Conservation (phyloP, 2,797 vertebrate species). For the Falco berigora region DNA sequence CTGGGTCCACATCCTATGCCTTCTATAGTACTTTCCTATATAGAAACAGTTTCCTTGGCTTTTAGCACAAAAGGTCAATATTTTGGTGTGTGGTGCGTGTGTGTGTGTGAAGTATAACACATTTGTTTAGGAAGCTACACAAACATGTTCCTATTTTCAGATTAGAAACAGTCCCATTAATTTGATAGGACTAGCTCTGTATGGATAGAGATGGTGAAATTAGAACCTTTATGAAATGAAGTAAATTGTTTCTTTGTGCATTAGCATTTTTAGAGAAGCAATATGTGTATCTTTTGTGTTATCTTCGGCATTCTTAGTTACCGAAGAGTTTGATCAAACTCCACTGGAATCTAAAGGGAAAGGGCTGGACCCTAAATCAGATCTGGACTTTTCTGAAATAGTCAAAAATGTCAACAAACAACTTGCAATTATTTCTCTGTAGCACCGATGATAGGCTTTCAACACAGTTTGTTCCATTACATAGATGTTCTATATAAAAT, state of each 20-base stretch:
- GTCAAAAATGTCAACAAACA: not conserved
- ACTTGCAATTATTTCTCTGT: not conserved
- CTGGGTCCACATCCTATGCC: not conserved
- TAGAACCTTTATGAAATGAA: not conserved
- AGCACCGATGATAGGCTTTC: not conserved
- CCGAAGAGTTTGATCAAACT: not conserved
- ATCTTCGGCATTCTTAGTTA: not conserved
- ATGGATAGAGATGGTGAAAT: not conserved
- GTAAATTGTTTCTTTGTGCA: not conserved
- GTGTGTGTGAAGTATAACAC: not conserved
- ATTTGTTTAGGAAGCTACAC: not conserved
- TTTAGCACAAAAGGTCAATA: not conserved
- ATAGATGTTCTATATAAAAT: not conserved
- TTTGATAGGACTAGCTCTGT: not conserved
- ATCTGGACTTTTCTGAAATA: not conserved
- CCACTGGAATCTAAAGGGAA: not conserved
- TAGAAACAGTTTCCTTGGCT: not conserved
- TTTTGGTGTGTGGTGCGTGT: not conserved
- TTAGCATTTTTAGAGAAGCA: not conserved
- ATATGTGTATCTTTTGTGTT: accelerated
- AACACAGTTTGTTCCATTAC: not conserved
- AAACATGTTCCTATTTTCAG: not conserved
- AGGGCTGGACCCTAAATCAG: not conserved
- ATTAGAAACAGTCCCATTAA: not conserved
- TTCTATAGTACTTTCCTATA: not conserved